Conservation (phyloP, 2,113 vertebrate species). For the Tenebrosternarchus preto region DNA sequence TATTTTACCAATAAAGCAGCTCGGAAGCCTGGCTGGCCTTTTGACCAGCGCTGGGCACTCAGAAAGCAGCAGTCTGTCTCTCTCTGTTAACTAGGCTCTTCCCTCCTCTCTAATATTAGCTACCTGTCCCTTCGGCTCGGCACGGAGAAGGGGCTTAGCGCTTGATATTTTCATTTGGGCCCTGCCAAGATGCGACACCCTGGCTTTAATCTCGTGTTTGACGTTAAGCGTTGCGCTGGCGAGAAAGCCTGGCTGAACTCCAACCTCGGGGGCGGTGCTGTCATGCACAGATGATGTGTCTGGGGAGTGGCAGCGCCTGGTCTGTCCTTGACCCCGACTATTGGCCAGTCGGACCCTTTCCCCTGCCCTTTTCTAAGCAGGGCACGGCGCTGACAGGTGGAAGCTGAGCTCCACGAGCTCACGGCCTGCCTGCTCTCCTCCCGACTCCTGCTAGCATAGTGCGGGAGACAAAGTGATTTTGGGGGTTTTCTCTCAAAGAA, state of each 20-base stretch:
- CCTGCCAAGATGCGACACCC: slow-evolving; percentile 80
- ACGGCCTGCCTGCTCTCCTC: slow-evolving; percentile 33
- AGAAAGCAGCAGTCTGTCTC: slow-evolving; percentile 70
- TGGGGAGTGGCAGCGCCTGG: slow-evolving; percentile 67
- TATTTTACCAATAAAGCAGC: slow-evolving; percentile 73
- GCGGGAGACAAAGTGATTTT: slow-evolving; percentile 31
- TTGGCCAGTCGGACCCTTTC: slow-evolving; percentile 72
- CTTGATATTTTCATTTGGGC: slow-evolving; percentile 90
- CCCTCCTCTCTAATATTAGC: slow-evolving; percentile 79
- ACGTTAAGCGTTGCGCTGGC: slow-evolving; percentile 85
- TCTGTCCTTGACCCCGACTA: slow-evolving; percentile 75
- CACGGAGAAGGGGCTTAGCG: slow-evolving; percentile 79
- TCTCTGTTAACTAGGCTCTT: slow-evolving; percentile 73
- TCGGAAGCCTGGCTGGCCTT: slow-evolving; percentile 66
- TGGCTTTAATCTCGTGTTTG: slow-evolving; percentile 88
- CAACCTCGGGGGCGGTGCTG: slow-evolving; percentile 79
- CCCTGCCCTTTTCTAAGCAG: slow-evolving; percentile 70
- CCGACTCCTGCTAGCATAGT: slow-evolving; percentile 44
- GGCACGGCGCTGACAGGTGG: slow-evolving; percentile 62
- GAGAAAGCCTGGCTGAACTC: slow-evolving; percentile 84
- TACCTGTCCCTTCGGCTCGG: slow-evolving; percentile 78
- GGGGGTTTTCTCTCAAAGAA: slow-evolving; percentile 40
- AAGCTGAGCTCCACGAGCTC: slow-evolving; percentile 57
- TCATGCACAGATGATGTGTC: slow-evolving; percentile 77
- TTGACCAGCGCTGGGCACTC: slow-evolving; percentile 69